Evolutionary conservation across 2,113 vertebrate genomes (phyloP), one percentile per base, ranked within the genome.

Genomic region (Corythoichthys haematopterus): DNA sequence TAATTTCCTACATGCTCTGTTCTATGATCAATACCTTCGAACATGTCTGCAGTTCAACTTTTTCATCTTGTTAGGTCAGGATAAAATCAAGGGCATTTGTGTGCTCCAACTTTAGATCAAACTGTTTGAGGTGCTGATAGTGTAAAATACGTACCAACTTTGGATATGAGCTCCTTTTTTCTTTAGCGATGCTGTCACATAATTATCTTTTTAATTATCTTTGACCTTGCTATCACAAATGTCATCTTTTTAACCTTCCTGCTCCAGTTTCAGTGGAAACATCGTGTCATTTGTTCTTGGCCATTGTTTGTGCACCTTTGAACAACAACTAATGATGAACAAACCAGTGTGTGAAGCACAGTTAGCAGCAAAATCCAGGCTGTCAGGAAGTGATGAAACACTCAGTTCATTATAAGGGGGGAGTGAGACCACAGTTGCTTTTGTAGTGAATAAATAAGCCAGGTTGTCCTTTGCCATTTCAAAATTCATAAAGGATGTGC

Each of bases 191-290:
- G 6, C 70, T 74, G 63, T 65, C 46, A 40, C 71, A 47, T 70
- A 77, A 79, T 82, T 73, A 76, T 80, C 73, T 80, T 84, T 82
- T 79, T 75, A 77, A 86, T 80, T 79, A 80, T 72, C 71, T 79
- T 33, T 81, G 76, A 76, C 80, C 80, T 84, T 84, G 68, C 71
- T 64, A 73, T 77, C 72, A 65, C 48, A 4, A 70, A 65, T 76
- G 79, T 75, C 48, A 71, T 71, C 55, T 64, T 58, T 46, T 16
- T 43, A 52, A 48, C 48, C 15, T 65, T 47, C 46, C 70, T 57
- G 37, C 64, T 20, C 33, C 65, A 59, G 62, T 62, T 64, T 64
- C 46, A 9, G 36, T 50, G 40, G 40, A 43, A 43, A 51, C 36
- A 40, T 43, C 51, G 28, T n/a, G 20, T 55, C 20, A 55, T 55